These are phyloP conservation scores for Mesocricetus auratus DNA, from an alignment of 2,113 vertebrate genomes.

Conservation along the genomic window DNA sequence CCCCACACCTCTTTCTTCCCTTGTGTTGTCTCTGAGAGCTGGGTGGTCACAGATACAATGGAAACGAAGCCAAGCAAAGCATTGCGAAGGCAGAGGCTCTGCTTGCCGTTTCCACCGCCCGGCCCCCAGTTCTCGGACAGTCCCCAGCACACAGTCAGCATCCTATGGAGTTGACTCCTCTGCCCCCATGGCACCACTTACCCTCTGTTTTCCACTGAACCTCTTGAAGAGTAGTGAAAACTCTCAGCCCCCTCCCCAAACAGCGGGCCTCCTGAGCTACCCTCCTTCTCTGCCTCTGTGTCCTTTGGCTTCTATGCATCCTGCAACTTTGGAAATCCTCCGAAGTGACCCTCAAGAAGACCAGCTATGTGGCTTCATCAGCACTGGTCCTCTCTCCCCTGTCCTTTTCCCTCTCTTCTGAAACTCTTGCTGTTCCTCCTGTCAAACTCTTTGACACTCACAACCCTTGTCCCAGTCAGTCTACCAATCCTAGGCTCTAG, in stretches of 20 bases:
- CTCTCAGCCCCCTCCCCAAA: neutral
- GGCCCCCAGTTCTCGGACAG: neutral
- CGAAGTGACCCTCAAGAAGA: neutral
- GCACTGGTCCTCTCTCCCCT: neutral
- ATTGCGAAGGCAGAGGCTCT: neutral
- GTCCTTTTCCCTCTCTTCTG: neutral
- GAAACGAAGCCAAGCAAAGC: neutral
- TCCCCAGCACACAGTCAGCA: neutral
- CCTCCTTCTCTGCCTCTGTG: accelerated
- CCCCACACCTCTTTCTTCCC: neutral
- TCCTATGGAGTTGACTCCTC: neutral
- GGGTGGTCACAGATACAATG: neutral
- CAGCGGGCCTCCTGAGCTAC: neutral
- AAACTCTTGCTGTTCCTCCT: neutral
- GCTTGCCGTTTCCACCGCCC: neutral
- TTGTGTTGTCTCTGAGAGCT: neutral
- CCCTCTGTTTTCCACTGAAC: neutral
- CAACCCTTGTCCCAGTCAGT: neutral
- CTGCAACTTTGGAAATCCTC: neutral
- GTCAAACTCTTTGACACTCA: conserved; percentile 2
- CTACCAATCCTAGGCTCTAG: neutral
- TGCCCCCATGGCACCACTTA: neutral
- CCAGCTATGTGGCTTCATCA: neutral
- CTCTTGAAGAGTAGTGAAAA: neutral
- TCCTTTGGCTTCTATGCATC: neutral